phyloP scores from a whole-genome alignment of 2,113 vertebrate species.

The Elaphurus davidianus region DNA sequence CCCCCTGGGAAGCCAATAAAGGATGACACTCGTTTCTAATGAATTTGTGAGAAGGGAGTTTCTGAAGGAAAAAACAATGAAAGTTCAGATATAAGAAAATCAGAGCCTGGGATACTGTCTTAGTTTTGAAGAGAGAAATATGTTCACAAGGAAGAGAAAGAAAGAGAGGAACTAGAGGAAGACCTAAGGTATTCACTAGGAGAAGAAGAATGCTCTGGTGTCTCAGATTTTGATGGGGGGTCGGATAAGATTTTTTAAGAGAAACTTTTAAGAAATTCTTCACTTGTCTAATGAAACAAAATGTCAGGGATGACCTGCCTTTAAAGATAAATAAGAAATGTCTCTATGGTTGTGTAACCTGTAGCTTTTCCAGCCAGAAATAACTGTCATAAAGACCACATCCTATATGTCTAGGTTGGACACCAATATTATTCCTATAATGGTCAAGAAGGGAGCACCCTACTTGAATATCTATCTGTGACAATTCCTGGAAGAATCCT shows the following conservation, averaged over 20 bases:
- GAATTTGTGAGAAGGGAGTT: not conserved
- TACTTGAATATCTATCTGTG: not conserved
- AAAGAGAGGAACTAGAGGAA: not conserved
- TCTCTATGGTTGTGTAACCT: not conserved
- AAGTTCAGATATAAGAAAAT: not conserved
- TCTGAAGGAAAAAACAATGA: not conserved
- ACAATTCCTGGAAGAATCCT: not conserved
- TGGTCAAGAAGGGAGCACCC: not conserved
- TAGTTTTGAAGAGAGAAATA: not conserved
- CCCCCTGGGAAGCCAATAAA: not conserved
- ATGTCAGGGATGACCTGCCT: not conserved
- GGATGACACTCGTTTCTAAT: not conserved
- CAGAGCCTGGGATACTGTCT: not conserved
- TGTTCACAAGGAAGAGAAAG: not conserved
- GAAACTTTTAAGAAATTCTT: not conserved
- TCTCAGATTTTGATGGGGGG: not conserved
- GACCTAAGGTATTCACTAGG: not conserved
- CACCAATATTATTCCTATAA: not conserved
- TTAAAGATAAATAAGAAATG: not conserved
- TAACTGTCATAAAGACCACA: not conserved
- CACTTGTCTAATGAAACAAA: constrained; percentile 1
- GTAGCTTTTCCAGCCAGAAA: not conserved
- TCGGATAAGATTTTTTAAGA: not conserved
- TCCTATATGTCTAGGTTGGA: not conserved
- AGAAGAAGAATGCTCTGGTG: not conserved